phyloP scores from a whole-genome alignment of 1,140 invertebrate genomes.

The Hyles vespertilio region DNA sequence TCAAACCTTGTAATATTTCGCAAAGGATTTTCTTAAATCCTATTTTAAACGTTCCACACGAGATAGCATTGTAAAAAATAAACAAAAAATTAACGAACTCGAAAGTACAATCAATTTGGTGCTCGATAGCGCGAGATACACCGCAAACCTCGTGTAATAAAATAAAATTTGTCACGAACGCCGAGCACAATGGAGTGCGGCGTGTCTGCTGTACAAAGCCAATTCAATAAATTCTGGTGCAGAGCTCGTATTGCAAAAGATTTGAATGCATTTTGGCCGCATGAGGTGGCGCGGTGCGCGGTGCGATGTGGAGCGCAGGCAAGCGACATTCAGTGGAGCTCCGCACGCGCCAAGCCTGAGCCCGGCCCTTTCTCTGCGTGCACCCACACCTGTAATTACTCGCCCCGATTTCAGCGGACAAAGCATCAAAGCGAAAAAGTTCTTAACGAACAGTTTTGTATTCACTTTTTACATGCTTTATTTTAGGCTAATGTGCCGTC shows the following conservation, averaged over 20 bases:
- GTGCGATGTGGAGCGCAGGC: no score
- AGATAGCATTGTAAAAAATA: slow-evolving; percentile 1
- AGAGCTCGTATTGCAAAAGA: slow-evolving; percentile 49
- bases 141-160: slow-evolving; percentile 34
- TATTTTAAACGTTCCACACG: no score
- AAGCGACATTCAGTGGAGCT: slow-evolving; percentile 13
- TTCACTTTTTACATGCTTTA: slow-evolving; percentile 8
- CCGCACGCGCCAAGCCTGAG: slow-evolving; percentile 6
- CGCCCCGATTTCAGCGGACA: slow-evolving; percentile 18
- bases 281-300: slow-evolving; percentile 28
- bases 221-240: slow-evolving; percentile 61
- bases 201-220: slow-evolving; percentile 45
- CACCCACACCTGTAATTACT: slow-evolving; percentile 28
- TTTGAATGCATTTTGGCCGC: slow-evolving; percentile 61
- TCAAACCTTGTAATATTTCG: no score
- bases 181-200: slow-evolving; percentile 47
- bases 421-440: slow-evolving; percentile 28
- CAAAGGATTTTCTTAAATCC: no score
- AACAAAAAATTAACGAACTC: no score
- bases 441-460: slow-evolving; percentile 10
- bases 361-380: slow-evolving; percentile 3
- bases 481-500: no score
- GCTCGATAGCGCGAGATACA: slow-evolving; percentile 26
- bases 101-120: slow-evolving; percentile 1
- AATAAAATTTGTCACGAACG: slow-evolving; percentile 56